Evolutionary conservation across 2,113 vertebrate species (phyloP), one percentile per base, ranked within the genome.

Genomic region (Ammodytes dubius): DNA sequence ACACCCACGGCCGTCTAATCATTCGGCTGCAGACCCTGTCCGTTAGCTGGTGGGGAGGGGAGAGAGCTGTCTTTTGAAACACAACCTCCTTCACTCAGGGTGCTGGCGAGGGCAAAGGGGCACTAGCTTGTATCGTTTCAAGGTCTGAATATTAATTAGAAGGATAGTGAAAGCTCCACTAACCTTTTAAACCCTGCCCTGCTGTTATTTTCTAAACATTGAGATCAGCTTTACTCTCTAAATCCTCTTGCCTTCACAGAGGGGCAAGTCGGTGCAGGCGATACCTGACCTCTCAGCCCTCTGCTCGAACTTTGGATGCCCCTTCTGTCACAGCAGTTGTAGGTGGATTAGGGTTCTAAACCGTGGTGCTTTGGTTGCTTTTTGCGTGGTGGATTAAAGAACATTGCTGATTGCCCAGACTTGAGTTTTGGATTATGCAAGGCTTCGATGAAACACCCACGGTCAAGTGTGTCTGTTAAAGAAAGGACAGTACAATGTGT

Each of bases 141-240:
- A 5, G 13, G 45, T 57, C 43, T 83, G 83, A 87, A 90, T 92
- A 78, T 87, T 82, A 83, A 90, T 80, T 52, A 17, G 19, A n/a
- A 1, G 52, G 35, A 64, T 10, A 17, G 15, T 14, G 40, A 65
- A 58, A 53, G 15, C 52, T 19, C 47, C 0, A 14, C 72, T 73
- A 10, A 77, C 78, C 74, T 83, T 74, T 69, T 52, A 53, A 60
- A 70, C 75, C 2, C 42, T 3, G 1, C 74, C 71, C 58, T 67
- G 64, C 54, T 42, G 47, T 27, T 49, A 6, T 72, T 63, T 79
- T 87, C n/a, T 35, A 67, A 64, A 71, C 56, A 70, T n/a, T 6
- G 47, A 70, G 17, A 71, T 71, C 58, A 71, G 66, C 58, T 40
- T 65, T 76, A 64, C 75, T 86, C 66, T 61, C 15, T 43, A 74